Evolutionary conservation across 1,140 invertebrate species (phyloP).

Genomic region (Plutomurus gul): DNA sequence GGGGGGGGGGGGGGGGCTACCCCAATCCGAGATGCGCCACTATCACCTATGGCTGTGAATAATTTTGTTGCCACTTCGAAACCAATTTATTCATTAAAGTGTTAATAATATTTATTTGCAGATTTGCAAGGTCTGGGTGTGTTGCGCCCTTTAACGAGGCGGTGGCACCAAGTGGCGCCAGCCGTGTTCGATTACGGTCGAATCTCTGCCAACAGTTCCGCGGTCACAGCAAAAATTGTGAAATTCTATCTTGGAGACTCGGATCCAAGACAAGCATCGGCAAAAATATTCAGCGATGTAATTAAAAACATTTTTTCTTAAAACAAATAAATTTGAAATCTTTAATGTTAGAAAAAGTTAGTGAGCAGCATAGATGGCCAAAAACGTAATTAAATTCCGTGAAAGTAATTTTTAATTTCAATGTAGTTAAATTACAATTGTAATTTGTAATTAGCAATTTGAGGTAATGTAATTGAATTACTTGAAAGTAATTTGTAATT

Average conservation of each 20-base stretch:
- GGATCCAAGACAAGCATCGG: background rate
- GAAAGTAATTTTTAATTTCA: too few relatives aligned
- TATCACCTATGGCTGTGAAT: too few relatives aligned
- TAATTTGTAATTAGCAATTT: too few relatives aligned
- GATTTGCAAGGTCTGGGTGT: constrained; percentile 12
- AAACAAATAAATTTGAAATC: background rate
- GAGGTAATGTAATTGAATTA: too few relatives aligned
- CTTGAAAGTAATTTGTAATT: too few relatives aligned
- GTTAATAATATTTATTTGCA: background rate
- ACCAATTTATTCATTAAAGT: too few relatives aligned
- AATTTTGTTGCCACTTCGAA: too few relatives aligned
- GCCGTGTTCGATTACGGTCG: background rate
- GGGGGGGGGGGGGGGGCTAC: too few relatives aligned
- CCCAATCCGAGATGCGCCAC: too few relatives aligned
- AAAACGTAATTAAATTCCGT: too few relatives aligned
- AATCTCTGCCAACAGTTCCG: background rate
- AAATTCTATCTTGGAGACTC: background rate
- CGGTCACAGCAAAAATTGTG: background rate
- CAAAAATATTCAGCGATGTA: constrained; percentile 20
- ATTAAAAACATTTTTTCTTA: background rate
- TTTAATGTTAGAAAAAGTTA: too few relatives aligned
- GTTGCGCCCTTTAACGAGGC: background rate
- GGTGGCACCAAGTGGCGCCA: background rate
- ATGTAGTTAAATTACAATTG: background rate
- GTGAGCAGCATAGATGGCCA: too few relatives aligned